Evolutionary conservation across 2,888 invertebrate species (phyloP).

Genomic region (Epirrhoe tristata): DNA sequence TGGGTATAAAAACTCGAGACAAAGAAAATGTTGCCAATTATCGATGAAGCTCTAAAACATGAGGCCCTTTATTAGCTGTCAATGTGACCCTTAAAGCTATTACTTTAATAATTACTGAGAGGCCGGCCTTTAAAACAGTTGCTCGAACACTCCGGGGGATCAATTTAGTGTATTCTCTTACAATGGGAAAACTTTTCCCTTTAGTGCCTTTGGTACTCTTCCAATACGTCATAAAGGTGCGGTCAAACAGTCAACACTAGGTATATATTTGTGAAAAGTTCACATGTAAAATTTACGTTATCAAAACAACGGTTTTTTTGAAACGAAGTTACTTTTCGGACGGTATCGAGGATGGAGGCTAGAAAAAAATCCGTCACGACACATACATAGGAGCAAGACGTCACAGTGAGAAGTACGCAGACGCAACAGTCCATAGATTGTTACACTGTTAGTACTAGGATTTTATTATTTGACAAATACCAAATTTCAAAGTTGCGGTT

Average conservation of each 20-base stretch:
- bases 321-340: too few relatives aligned
- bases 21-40: slow-evolving; percentile 60
- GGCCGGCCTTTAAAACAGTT: slow-evolving; percentile 24
- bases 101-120: slow-evolving; percentile 34
- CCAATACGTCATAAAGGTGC: slow-evolving; percentile 32
- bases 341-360: too few relatives aligned
- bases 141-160: slow-evolving; percentile 31
- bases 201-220: slow-evolving; percentile 26
- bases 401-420: too few relatives aligned
- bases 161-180: slow-evolving; percentile 42
- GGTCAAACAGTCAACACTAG: not conserved
- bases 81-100: slow-evolving; percentile 46
- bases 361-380: too few relatives aligned
- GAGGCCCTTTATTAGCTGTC: slow-evolving; percentile 57
- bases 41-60: slow-evolving; percentile 47
- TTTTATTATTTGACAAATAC: too few relatives aligned
- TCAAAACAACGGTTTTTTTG: too few relatives aligned
- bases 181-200: slow-evolving; percentile 40
- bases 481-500: too few relatives aligned
- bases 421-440: too few relatives aligned
- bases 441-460: too few relatives aligned
- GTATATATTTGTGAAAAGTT: not conserved
- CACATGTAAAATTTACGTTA: not conserved
- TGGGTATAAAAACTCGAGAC: slow-evolving; percentile 43
- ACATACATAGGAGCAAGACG: too few relatives aligned